Conservation (phyloP, 2,113 vertebrate genomes). For the Oceanites oceanicus region DNA sequence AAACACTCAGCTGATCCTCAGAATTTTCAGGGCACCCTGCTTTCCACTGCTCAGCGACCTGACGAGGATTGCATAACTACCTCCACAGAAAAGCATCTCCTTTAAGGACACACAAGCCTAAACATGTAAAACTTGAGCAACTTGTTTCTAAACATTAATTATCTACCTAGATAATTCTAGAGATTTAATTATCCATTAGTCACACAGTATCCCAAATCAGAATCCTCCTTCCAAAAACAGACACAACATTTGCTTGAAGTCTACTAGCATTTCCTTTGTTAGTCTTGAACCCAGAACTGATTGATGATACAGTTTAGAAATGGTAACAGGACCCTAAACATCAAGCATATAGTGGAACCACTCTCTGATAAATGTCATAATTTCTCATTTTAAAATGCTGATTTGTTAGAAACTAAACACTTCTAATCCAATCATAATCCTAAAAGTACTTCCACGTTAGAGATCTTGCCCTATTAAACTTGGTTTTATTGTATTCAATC, state of each 20-base stretch:
- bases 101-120: background rate
- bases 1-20: background rate
- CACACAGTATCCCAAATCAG: background rate
- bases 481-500: background rate
- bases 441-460: background rate
- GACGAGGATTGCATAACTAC: background rate
- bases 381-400: background rate
- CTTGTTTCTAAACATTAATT: background rate
- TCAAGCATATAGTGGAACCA: background rate
- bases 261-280: background rate
- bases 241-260: background rate
- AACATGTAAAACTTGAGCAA: background rate
- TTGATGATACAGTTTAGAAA: background rate
- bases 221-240: background rate
- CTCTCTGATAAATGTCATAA: fast-evolving
- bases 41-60: background rate
- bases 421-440: background rate
- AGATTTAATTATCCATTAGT: background rate
- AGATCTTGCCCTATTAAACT: background rate
- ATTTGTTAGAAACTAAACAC: background rate
- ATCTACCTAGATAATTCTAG: background rate
- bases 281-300: background rate
- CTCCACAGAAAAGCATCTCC: background rate
- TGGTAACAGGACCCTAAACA: background rate
- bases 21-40: background rate